These are phyloP conservation scores for Agrotis segetum DNA, from an alignment of 2,888 invertebrate species.

Conservation along the genomic window DNA sequence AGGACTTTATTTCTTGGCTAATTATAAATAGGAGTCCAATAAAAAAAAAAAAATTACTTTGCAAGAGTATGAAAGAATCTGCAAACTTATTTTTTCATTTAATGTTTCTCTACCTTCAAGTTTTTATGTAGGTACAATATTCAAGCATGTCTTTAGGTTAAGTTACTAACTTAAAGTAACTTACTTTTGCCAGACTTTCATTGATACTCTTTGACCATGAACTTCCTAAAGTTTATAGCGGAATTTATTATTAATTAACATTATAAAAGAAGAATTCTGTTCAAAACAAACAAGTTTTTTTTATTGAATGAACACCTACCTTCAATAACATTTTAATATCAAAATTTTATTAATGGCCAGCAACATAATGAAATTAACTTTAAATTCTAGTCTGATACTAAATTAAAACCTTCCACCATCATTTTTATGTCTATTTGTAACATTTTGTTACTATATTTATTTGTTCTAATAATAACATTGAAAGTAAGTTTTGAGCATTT, in stretches of 20 bases:
- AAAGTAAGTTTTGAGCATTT: too few species aligned
- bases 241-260: not conserved
- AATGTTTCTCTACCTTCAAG: conserved; percentile 41
- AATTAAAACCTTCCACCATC: not conserved
- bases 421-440: not conserved
- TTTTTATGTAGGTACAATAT: conserved; percentile 1
- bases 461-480: too few species aligned
- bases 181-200: conserved; percentile 7
- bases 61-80: not conserved
- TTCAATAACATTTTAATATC: not conserved
- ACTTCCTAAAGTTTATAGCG: not conserved
- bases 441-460: not conserved
- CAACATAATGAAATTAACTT: not conserved
- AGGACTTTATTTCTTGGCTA: not conserved
- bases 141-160: conserved; percentile 45
- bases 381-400: not conserved
- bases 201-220: conserved; percentile 25
- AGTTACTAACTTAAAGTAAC: conserved; percentile 5
- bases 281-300: not conserved
- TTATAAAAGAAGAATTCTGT: not conserved
- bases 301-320: not conserved
- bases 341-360: not conserved
- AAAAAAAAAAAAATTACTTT: not conserved
- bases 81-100: not conserved
- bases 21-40: not conserved